These are phyloP conservation scores for Eumerus sabulonum DNA, from an alignment of 2,888 invertebrate genomes.

Conservation along the genomic window DNA sequence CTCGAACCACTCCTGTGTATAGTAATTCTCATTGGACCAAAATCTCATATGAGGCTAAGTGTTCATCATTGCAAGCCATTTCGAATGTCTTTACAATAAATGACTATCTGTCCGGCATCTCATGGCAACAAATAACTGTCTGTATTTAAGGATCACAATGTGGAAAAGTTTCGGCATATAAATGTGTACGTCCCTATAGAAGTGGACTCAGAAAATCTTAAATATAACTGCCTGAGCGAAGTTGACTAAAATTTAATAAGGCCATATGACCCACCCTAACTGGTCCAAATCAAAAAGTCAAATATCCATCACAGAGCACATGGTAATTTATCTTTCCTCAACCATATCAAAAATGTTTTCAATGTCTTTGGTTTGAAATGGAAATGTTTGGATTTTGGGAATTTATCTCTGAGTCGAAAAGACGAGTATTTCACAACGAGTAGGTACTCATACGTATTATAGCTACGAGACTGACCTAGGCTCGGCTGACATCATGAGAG, in stretches of 20 bases:
- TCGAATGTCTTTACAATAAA: constrained; percentile 37
- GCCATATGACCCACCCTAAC: constrained; percentile 35
- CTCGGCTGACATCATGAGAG: neutral
- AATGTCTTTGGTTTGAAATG: constrained; percentile 45
- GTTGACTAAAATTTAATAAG: constrained; percentile 52
- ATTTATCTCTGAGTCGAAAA: constrained; percentile 50
- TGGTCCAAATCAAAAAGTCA: constrained; percentile 47
- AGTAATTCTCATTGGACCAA: neutral
- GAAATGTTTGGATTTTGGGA: constrained; percentile 58
- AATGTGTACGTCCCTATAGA: constrained; percentile 1
- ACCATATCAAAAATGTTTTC: constrained; percentile 65
- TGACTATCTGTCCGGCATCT: constrained; percentile 43
- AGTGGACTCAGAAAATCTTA: constrained; percentile 32
- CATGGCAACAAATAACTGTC: constrained; percentile 47
- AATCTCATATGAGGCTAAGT: constrained; percentile 11
- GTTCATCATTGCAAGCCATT: constrained; percentile 16
- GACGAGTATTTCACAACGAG: constrained; percentile 48
- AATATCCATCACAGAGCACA: constrained; percentile 59
- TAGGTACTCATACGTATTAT: neutral
- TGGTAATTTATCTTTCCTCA: constrained; percentile 64
- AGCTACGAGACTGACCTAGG: constrained; percentile 10
- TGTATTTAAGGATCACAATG: constrained; percentile 22
- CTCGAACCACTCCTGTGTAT: constrained; percentile 5
- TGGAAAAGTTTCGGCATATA: constrained; percentile 15
- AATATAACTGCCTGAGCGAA: constrained; percentile 33